Conservation (phyloP, 2,888 invertebrate genomes). For the Ichneumoninae sp. region DNA sequence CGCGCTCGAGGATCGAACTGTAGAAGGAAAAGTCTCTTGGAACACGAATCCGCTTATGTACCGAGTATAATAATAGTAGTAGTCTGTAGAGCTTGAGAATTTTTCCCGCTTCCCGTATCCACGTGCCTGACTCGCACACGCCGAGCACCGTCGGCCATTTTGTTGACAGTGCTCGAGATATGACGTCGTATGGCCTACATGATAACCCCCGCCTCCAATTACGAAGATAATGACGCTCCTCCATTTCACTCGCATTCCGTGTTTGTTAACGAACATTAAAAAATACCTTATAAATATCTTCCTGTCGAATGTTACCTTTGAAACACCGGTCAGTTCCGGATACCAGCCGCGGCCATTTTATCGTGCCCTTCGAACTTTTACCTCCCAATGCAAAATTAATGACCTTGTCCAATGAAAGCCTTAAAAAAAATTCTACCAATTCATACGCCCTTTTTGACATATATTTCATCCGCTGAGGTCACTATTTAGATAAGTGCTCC, state of each 20-base stretch:
- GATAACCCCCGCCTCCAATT: constrained; percentile 76
- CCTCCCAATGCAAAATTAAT: neutral
- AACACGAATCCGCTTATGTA: constrained; percentile 18
- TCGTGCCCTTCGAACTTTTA: neutral
- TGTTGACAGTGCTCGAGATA: constrained; percentile 75
- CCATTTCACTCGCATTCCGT: constrained; percentile 53
- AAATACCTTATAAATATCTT: constrained; percentile 7
- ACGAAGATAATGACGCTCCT: constrained; percentile 65
- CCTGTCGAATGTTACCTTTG: neutral
- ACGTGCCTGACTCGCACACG: constrained; percentile 59
- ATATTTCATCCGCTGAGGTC: neutral
- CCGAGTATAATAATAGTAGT: constrained; percentile 34
- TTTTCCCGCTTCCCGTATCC: constrained; percentile 41
- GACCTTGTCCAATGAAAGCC: neutral
- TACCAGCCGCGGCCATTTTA: constrained; percentile 21
- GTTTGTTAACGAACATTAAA: neutral
- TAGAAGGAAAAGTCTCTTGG: neutral
- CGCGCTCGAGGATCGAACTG: neutral
- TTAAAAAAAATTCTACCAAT: neutral
- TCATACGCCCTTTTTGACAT: neutral
- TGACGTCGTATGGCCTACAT: constrained; percentile 79
- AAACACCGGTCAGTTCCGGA: neutral
- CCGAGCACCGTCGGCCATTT: constrained; percentile 71
- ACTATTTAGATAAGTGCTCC: neutral
- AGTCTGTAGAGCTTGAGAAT: constrained; percentile 34